Conservation (phyloP, 2,888 invertebrate species). For the Lagria hirta region DNA sequence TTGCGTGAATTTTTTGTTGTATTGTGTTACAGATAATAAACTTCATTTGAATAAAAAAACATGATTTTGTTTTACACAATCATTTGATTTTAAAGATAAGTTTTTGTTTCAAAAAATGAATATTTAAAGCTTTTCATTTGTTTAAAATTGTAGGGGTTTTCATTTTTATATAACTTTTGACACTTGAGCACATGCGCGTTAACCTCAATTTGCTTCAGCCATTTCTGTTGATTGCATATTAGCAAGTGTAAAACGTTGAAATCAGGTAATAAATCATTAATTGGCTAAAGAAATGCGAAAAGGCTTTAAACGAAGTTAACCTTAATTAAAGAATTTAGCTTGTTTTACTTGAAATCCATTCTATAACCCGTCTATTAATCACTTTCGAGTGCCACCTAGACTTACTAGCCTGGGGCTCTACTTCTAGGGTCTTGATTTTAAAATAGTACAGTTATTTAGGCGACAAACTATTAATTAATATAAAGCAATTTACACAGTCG, state of each 20-base stretch:
- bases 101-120: slow-evolving; percentile 1
- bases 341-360: slow-evolving; percentile 15
- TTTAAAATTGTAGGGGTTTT: slow-evolving; percentile 29
- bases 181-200: slow-evolving; percentile 49
- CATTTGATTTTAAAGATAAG: too few relatives aligned
- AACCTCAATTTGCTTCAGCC: slow-evolving; percentile 55
- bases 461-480: neutral
- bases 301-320: slow-evolving; percentile 10
- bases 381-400: slow-evolving; percentile 41
- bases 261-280: slow-evolving; percentile 46
- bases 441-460: slow-evolving; percentile 10
- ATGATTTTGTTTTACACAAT: too few relatives aligned
- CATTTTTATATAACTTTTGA: slow-evolving; percentile 23
- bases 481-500: neutral
- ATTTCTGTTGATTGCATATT: slow-evolving; percentile 56
- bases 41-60: too few relatives aligned
- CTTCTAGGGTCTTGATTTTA: slow-evolving; percentile 25
- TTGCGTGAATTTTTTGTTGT: too few relatives aligned
- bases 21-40: too few relatives aligned
- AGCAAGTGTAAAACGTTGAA: slow-evolving; percentile 49
- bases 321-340: slow-evolving; percentile 5
- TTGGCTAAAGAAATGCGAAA: slow-evolving; percentile 18
- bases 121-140: too few relatives aligned
- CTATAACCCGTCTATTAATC: slow-evolving; percentile 17
- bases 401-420: slow-evolving; percentile 45